A percentile compares a stretch with the other conserved stretches of the same genome.
Conservation (phyloP, 2,113 vertebrate genomes). For the Psilopsiagon aymara region DNA sequence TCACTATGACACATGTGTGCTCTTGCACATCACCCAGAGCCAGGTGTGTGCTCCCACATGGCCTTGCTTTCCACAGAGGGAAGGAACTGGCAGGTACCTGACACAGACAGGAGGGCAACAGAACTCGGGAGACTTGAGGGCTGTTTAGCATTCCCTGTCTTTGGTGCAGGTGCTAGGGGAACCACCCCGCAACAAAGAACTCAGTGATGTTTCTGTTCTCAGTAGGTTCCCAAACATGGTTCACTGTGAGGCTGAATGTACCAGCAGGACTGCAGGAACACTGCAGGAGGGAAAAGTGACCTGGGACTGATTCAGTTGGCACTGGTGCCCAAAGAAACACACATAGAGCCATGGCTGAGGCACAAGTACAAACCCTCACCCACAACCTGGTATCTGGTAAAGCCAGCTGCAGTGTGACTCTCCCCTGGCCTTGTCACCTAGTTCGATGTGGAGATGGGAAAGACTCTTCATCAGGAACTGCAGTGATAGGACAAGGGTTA, state of each 20-base stretch:
- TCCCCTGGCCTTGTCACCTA: neutral
- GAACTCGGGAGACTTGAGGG: neutral
- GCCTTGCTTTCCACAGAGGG: no score
- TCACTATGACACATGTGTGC: accelerated
- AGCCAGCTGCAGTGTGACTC: neutral
- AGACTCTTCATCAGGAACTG: no score
- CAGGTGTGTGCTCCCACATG: accelerated
- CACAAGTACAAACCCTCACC: neutral
- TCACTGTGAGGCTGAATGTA: neutral
- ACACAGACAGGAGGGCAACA: neutral
- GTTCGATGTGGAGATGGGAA: neutral
- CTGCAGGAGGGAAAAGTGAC: neutral
- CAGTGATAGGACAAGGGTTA: no score
- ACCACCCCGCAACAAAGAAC: accelerated
- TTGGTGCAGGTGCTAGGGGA: neutral
- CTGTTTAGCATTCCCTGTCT: neutral
- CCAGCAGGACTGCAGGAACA: neutral
- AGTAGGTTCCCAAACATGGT: neutral
- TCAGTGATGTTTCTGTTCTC: neutral
- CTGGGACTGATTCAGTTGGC: neutral
- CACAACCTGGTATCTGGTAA: neutral
- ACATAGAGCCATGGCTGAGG: accelerated
- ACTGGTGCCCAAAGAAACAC: neutral
- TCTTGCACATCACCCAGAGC: neutral
- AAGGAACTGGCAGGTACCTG: neutral